Percentiles rank a stretch among this genome's conserved stretches.
Conservation (phyloP, 2,888 invertebrate species). For the Monoplex corrugatus region DNA sequence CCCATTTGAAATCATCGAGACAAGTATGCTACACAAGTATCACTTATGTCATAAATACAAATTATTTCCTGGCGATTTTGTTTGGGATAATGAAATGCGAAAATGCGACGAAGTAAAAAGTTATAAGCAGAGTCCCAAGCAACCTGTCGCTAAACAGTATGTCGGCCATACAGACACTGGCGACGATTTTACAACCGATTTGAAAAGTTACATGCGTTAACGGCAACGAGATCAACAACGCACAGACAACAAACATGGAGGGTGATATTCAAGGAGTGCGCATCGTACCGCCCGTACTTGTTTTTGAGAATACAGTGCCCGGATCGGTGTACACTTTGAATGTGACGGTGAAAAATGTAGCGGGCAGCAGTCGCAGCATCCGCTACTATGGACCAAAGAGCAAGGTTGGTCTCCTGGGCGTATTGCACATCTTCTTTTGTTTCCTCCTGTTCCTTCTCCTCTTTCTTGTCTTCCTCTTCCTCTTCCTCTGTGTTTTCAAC, state of each 20-base stretch:
- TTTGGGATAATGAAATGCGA: constrained; percentile 39
- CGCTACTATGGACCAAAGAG: constrained; percentile 79
- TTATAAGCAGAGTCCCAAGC: constrained; percentile 65
- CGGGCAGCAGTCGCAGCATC: constrained; percentile 77
- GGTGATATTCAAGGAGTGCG: constrained; percentile 78
- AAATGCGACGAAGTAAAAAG: constrained; percentile 47
- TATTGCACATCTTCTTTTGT: too few relatives aligned
- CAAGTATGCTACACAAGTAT: neutral
- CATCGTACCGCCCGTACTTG: constrained; percentile 76
- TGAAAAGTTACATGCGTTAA: neutral
- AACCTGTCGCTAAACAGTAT: constrained; percentile 76
- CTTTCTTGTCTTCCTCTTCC: too few relatives aligned
- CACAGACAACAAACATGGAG: constrained; percentile 68
- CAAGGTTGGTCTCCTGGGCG: constrained; percentile 76
- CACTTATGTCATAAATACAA: too few relatives aligned
- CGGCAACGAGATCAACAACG: neutral
- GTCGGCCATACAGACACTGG: constrained; percentile 59
- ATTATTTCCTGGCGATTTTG: neutral
- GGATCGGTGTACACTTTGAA: constrained; percentile 70
- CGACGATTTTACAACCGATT: constrained; percentile 6
- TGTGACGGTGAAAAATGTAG: constrained; percentile 79
- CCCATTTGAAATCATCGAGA: neutral
- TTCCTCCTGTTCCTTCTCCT: too few relatives aligned
- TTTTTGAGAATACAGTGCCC: constrained; percentile 77
- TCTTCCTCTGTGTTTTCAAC: too few relatives aligned